Conservation (phyloP, 2,113 vertebrate genomes). For the Dunckerocampus dactyliophorus region DNA sequence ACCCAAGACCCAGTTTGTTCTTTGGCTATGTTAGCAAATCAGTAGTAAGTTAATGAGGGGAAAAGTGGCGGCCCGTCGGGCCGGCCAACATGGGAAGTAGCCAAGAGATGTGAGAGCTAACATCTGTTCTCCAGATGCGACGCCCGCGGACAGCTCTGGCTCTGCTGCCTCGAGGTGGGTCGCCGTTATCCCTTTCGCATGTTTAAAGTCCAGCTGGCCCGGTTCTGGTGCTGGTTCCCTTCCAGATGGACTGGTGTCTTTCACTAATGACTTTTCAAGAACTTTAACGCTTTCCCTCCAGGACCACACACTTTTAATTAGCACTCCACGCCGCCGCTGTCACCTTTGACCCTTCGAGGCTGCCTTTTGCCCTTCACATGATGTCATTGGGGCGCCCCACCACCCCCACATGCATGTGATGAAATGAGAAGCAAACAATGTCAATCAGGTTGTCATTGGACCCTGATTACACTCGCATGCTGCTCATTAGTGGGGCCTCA, state of each 20-base stretch:
- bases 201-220: not conserved
- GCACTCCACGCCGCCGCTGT: too few relatives aligned
- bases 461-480: constrained; percentile 36
- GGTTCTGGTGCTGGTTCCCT: not conserved
- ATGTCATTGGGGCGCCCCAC: not conserved
- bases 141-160: not conserved
- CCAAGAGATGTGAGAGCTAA: not conserved
- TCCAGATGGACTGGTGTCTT: not conserved
- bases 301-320: too few relatives aligned
- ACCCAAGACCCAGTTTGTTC: too few relatives aligned
- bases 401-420: not conserved
- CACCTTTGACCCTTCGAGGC: not conserved
- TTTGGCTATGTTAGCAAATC: not conserved
- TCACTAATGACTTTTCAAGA: not conserved
- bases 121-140: constrained; percentile 5
- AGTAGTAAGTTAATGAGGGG: not conserved
- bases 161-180: not conserved
- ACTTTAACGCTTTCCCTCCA: not conserved
- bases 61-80: not conserved
- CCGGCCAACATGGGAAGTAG: not conserved
- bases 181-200: not conserved
- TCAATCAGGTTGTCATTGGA: constrained; percentile 14
- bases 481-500: constrained; percentile 6
- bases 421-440: not conserved
- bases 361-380: not conserved